phyloP scores from a whole-genome alignment of 2,113 vertebrate genomes.

The Corynorhinus townsendii region DNA sequence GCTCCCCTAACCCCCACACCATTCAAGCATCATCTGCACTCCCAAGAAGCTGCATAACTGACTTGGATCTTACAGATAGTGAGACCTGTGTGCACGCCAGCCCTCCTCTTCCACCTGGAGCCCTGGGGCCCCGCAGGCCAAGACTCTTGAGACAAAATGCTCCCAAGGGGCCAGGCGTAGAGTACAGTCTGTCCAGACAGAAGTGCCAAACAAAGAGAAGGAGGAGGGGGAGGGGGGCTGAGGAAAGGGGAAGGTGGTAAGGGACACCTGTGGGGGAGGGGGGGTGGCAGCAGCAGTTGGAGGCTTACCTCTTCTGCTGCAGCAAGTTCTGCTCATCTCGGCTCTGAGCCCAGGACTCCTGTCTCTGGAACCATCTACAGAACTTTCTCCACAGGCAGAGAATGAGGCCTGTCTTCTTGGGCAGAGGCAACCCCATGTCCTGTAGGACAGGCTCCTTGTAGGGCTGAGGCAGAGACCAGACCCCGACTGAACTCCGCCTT shows the following conservation, averaged over 20 bases:
- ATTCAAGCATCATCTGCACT: not conserved
- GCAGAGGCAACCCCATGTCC: conserved; percentile 78
- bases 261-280: not conserved
- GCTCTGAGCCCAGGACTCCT: conserved; percentile 72
- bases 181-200: not conserved
- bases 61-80: not conserved
- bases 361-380: conserved; percentile 70
- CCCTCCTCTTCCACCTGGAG: not conserved
- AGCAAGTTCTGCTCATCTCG: conserved; percentile 79
- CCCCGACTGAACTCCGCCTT: conserved; percentile 20
- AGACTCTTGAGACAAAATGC: not conserved
- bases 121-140: not conserved
- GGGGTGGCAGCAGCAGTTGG: not conserved
- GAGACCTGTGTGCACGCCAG: not conserved
- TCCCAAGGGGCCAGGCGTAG: not conserved
- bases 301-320: conserved; percentile 81
- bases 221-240: rapidly evolving
- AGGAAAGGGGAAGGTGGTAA: too few species aligned
- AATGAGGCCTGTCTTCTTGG: conserved; percentile 72
- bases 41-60: not conserved
- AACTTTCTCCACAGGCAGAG: conserved; percentile 78
- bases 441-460: conserved; percentile 6
- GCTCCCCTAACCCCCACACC: not conserved
- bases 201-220: not conserved
- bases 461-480: conserved; percentile 32